These are phyloP conservation scores for Megaceryle torquata DNA, from an alignment of 2,113 vertebrate species.

Conservation along the genomic window DNA sequence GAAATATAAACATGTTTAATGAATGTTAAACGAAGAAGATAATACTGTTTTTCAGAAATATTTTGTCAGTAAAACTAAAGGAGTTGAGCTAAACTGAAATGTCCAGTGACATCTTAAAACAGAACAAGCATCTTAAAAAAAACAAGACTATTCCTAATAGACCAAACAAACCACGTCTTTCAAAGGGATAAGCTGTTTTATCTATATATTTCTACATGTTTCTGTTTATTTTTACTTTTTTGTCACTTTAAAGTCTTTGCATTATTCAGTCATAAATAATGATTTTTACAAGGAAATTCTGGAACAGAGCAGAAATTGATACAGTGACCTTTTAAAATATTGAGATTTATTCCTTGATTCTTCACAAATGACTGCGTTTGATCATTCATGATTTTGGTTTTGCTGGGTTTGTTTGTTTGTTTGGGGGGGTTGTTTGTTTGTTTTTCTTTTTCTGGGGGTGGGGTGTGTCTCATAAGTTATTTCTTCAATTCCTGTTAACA, in stretches of 20 bases:
- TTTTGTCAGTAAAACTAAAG: background rate
- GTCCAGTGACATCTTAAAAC: background rate
- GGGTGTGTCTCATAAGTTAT: background rate
- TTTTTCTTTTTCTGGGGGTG: background rate
- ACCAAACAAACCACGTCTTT: no score
- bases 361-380: background rate
- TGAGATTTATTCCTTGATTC: background rate
- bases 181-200: no score
- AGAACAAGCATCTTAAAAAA: no score
- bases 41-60: background rate
- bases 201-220: background rate
- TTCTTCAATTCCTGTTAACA: background rate
- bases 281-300: background rate
- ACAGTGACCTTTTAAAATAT: background rate
- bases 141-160: no score
- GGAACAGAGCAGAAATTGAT: background rate
- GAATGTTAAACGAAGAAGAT: background rate
- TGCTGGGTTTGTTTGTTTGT: no score
- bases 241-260: background rate
- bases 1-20: background rate
- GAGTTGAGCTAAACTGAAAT: background rate
- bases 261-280: background rate
- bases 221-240: background rate
- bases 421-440: no score
- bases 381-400: background rate